phyloP scores from a whole-genome alignment of 2,888 invertebrate species.

The Pristionchus fissidentatus region DNA sequence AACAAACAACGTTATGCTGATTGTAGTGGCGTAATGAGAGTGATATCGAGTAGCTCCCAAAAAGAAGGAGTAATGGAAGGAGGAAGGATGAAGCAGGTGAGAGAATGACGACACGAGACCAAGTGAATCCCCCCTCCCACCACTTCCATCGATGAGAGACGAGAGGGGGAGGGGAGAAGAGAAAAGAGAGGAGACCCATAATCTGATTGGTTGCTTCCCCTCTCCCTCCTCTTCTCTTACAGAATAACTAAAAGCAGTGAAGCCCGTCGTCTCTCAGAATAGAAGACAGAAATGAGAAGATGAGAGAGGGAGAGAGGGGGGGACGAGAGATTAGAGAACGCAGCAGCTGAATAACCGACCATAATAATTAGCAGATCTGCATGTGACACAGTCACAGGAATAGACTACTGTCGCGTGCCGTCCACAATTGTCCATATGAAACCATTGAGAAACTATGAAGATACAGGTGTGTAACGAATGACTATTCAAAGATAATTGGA shows the following conservation, averaged over 20 bases:
- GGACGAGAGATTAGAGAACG: no score
- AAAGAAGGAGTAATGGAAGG: background rate
- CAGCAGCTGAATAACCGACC: no score
- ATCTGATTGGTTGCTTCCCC: background rate
- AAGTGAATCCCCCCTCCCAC: background rate
- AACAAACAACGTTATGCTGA: no score
- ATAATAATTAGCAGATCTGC: no score
- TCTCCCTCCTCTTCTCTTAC: background rate
- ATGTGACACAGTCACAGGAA: no score
- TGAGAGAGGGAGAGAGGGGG: background rate
- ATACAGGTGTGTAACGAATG: no score
- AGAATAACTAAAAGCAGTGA: background rate
- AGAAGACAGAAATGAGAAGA: background rate
- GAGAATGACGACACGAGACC: background rate
- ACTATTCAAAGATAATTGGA: background rate
- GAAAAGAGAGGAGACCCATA: background rate
- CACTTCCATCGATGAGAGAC: background rate
- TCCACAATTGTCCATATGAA: no score
- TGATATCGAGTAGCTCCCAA: background rate
- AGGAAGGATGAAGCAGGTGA: background rate
- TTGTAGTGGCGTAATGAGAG: no score
- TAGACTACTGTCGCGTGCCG: no score
- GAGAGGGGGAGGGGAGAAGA: background rate
- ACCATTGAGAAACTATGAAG: no score
- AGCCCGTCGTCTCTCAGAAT: background rate